phyloP scores from a whole-genome alignment of 2,888 invertebrate species.

The Andrena haemorrhoa region DNA sequence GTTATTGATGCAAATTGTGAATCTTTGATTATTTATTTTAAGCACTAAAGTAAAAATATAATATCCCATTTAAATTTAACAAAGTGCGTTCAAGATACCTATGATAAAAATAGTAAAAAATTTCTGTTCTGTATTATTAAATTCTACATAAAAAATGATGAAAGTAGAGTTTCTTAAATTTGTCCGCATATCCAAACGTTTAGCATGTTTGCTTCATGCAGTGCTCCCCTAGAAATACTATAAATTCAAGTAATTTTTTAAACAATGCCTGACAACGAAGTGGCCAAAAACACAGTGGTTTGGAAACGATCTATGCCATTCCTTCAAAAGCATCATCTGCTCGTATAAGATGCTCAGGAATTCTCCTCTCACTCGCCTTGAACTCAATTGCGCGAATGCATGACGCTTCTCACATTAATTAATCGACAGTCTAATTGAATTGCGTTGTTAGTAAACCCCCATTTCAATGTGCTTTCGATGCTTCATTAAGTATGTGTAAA shows the following conservation, averaged over 20 bases:
- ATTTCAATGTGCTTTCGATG: conserved; percentile 41
- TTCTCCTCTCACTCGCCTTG: conserved; percentile 37
- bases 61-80: too few relatives aligned
- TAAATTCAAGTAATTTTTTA: background rate
- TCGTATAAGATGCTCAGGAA: conserved; percentile 32
- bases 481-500: conserved; percentile 30
- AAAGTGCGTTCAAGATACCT: too few relatives aligned
- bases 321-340: conserved; percentile 14
- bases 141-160: too few relatives aligned
- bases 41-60: too few relatives aligned
- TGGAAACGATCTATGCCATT: background rate
- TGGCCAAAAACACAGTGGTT: background rate
- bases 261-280: background rate
- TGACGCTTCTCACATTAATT: conserved; percentile 75
- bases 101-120: too few relatives aligned
- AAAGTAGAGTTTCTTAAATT: too few relatives aligned
- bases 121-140: too few relatives aligned
- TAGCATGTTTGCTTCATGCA: too few relatives aligned
- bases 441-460: conserved; percentile 76
- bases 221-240: too few relatives aligned
- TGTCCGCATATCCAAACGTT: too few relatives aligned
- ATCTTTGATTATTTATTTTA: too few relatives aligned
- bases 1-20: too few relatives aligned
- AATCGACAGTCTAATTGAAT: conserved; percentile 80
- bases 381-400: conserved; percentile 39